Evolutionary conservation across 2,888 invertebrate species (phyloP).

Genomic region (Phengaris alcon): DNA sequence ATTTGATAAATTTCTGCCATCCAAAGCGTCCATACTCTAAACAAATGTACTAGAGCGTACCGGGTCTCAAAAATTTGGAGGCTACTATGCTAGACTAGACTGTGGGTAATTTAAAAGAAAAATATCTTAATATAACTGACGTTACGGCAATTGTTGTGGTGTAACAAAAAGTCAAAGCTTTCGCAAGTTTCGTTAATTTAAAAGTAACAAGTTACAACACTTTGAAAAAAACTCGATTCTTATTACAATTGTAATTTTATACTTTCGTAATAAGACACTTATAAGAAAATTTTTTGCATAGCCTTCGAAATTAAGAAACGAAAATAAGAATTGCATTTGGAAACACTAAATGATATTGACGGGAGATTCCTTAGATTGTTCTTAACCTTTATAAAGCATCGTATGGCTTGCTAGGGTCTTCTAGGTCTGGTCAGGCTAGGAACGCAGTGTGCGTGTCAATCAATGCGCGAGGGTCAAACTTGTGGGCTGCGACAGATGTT

Average conservation of each 20-base stretch:
- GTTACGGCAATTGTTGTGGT: background rate
- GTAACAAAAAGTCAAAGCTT: too few species aligned
- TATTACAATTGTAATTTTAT: background rate
- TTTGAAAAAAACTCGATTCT: background rate
- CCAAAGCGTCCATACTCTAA: too few species aligned
- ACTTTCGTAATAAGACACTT: background rate
- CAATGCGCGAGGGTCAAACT: slow-evolving; percentile 45
- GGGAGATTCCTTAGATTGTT: background rate
- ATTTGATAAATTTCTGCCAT: background rate
- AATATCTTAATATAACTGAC: background rate
- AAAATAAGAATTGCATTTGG: background rate
- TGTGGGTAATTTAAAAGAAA: too few species aligned
- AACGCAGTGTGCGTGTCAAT: slow-evolving; percentile 32
- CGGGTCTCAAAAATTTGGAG: too few species aligned
- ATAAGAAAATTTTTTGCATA: background rate
- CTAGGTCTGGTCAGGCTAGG: slow-evolving; percentile 30
- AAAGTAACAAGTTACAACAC: background rate
- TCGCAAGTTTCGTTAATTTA: background rate
- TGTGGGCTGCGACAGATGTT: slow-evolving; percentile 71
- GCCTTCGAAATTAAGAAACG: background rate
- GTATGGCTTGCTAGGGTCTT: background rate
- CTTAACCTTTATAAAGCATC: background rate
- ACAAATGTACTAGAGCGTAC: too few species aligned
- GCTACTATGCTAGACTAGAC: too few species aligned
- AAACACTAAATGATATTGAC: background rate